Evolutionary conservation across 2,113 vertebrate species (phyloP).

Genomic region (Laticauda laticaudata): DNA sequence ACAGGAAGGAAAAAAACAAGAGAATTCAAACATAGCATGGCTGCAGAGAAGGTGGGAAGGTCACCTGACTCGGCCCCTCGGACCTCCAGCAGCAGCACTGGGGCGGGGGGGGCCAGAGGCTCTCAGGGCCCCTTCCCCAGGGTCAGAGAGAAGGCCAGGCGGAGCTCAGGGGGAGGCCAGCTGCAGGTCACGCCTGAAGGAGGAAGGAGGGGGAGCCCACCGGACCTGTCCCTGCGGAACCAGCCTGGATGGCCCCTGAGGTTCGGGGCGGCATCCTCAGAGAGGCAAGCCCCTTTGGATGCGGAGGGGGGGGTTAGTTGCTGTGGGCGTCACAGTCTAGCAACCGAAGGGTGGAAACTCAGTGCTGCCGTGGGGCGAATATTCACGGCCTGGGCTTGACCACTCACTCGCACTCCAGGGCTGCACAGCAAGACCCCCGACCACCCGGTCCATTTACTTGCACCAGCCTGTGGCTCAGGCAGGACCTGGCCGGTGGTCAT

Average conservation of each 20-base stretch:
- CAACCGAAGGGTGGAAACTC: not conserved
- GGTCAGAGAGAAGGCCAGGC: not conserved
- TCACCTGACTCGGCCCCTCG: conserved; percentile 8
- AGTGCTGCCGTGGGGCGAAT: not conserved
- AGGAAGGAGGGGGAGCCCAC: too few species aligned
- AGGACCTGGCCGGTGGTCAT: not conserved
- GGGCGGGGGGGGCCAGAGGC: not conserved
- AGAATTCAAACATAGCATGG: conserved; percentile 93
- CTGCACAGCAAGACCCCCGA: not conserved
- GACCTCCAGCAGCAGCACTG: conserved; percentile 29
- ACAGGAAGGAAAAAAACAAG: conserved; percentile 72
- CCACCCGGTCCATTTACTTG: not conserved
- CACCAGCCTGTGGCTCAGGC: not conserved
- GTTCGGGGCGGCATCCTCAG: not conserved
- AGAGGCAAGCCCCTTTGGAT: not conserved
- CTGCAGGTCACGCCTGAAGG: not conserved
- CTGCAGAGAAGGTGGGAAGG: conserved; percentile 65
- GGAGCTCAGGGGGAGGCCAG: not conserved
- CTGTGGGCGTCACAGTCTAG: not conserved
- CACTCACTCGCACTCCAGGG: not conserved
- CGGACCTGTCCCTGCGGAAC: not conserved
- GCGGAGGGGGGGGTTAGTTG: not conserved
- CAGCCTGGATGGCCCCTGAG: not conserved
- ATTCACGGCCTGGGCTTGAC: not conserved
- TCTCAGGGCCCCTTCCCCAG: not conserved